These are phyloP conservation scores for Paedocypris sp. DNA, from an alignment of 2,113 vertebrate genomes.

Conservation along the genomic window DNA sequence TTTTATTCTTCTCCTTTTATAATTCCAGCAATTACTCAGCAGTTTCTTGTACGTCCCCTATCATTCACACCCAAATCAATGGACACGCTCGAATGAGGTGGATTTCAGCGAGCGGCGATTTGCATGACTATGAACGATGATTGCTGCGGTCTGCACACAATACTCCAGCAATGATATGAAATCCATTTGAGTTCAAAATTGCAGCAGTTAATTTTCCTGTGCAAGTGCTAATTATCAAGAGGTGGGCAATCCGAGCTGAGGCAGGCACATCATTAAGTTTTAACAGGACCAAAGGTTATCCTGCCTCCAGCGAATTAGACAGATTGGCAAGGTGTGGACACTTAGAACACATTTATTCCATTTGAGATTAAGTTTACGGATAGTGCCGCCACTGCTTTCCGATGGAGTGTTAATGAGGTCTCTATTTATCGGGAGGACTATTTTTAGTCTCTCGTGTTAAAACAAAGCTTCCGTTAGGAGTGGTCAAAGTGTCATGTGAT, in stretches of 20 bases:
- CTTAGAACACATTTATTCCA: conserved; percentile 14
- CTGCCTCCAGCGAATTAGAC: conserved; percentile 6
- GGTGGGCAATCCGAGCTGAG: not conserved
- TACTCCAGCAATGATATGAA: not conserved
- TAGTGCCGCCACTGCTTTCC: not conserved
- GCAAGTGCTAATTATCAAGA: conserved; percentile 22
- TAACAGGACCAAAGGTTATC: conserved; percentile 21
- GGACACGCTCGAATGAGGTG: not conserved
- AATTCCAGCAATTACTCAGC: no score
- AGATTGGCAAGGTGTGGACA: conserved; percentile 26
- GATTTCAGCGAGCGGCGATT: not conserved
- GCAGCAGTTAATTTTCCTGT: conserved; percentile 18
- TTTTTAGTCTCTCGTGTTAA: conserved; percentile 15
- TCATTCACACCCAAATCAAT: not conserved
- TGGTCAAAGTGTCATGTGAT: not conserved
- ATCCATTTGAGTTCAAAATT: conserved; percentile 2
- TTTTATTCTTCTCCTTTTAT: no score
- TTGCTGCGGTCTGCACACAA: not conserved
- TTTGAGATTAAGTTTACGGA: conserved; percentile 11
- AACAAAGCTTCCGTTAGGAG: not conserved
- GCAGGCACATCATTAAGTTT: conserved; percentile 20
- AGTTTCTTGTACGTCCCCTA: no score
- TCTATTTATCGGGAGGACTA: conserved; percentile 11
- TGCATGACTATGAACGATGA: not conserved
- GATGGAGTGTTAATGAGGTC: conserved; percentile 17